Base-by-base conservation (phyloP, 2,113 vertebrate genomes). In the Todiramphus saurophagus region DNA sequence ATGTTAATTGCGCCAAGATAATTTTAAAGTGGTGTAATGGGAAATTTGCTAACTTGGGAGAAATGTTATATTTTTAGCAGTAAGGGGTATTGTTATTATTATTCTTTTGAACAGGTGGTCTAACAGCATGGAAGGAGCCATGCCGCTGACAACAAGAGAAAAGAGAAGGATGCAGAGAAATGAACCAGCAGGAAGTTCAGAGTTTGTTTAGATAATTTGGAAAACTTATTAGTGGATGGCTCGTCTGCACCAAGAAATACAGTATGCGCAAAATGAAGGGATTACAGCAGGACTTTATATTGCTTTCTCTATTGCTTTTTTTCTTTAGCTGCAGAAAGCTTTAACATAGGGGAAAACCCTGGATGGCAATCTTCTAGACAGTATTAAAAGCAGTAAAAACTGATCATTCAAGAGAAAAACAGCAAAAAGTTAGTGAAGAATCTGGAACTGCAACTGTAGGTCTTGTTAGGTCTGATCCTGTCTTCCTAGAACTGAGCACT, bases 31-130 rank as follows among this genome's bases (percentile, higher is more conserved):
- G 74, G 91, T 94, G 90, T 75, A 96, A 96, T 96, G 94, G 93
- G 94, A 94, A 96, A 92, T 94, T 90, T 93, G 92, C 96, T 96
- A 96, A 95, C 96, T 96, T 94, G 92, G 96, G 95, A 92, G 83
- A 91, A 94, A 95, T 93, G 93, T 59, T 97, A 80, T 95, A 91
- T 96, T 96, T 97, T 96, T 95, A 97, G 84, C 96, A 97, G 95
- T 89, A 73, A 95, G 96, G 96, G 95, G 96, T 94, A 94, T 95
- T 81, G 89, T 89, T 96, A 92, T 94, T 95, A 89, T 96, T 96
- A 96, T 96, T 95, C 80, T 96, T 97, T 96, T 83, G 95, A 97
- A 96, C 97, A 97, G 97, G 96, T 97, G 96, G 95, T 95, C 90
- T 97, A 92, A 68, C 96, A 97, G 97, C 97, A 96, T 95, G 96